Evolutionary conservation across 2,888 invertebrate species (phyloP).

Genomic region (Glyphotaelius pellucidus): DNA sequence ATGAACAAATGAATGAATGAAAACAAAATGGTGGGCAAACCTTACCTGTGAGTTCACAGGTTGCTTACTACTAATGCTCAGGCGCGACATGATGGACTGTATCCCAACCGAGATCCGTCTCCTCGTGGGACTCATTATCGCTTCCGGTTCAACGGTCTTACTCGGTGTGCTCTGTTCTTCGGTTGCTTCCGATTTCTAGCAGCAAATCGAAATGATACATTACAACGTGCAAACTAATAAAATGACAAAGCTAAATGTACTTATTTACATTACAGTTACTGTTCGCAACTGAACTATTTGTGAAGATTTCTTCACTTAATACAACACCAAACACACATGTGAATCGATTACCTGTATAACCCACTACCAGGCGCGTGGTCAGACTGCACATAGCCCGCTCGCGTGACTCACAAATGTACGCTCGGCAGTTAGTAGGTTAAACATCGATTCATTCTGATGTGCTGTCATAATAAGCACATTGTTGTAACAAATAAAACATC

Average conservation of each 20-base stretch:
- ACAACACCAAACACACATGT: background rate
- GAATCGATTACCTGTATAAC: background rate
- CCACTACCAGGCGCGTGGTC: too few species aligned
- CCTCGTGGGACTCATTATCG: conserved; percentile 78
- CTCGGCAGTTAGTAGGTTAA: too few species aligned
- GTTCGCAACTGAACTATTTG: background rate
- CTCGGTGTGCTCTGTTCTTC: conserved; percentile 60
- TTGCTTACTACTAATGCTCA: conserved; percentile 81
- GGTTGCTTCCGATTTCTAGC: conserved; percentile 69
- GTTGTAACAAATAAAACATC: background rate
- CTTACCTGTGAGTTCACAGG: conserved; percentile 72
- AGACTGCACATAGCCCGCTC: too few species aligned
- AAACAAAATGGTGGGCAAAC: conserved; percentile 12
- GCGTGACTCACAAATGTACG: too few species aligned
- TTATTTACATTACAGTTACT: conserved; percentile 45
- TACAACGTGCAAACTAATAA: conserved; percentile 46
- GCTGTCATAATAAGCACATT: conserved; percentile 10
- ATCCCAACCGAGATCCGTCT: conserved; percentile 91
- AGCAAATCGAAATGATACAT: conserved; percentile 33
- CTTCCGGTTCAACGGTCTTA: conserved; percentile 67
- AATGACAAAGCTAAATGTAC: background rate
- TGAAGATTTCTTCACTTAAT: background rate
- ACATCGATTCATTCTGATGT: background rate
- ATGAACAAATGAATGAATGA: background rate
- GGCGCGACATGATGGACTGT: conserved; percentile 90